A percentile compares a stretch with the other conserved stretches of the same genome.
phyloP scores from a whole-genome alignment of 2,113 vertebrate species.

The Platanista minor region DNA sequence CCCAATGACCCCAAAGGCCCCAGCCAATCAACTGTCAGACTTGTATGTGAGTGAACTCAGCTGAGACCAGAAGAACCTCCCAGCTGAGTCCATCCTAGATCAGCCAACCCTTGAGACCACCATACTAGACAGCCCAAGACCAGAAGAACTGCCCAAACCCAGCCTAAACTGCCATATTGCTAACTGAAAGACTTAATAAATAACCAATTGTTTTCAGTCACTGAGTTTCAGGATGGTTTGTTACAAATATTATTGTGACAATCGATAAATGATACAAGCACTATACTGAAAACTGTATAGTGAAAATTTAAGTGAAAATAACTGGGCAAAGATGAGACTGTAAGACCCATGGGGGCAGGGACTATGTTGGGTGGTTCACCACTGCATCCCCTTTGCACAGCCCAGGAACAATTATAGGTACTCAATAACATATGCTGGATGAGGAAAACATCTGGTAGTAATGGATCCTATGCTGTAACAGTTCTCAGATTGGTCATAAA shows the following conservation, averaged over 20 bases:
- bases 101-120: not conserved
- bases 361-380: not conserved
- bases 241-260: not conserved
- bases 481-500: not conserved
- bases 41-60: not conserved
- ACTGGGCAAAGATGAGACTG: not conserved
- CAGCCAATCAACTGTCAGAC: not conserved
- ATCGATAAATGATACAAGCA: not conserved
- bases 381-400: not conserved
- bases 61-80: not conserved
- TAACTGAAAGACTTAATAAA: not conserved
- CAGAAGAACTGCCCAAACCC: not conserved
- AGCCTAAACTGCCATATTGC: not conserved
- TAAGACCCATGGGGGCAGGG: too few relatives aligned
- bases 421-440: not conserved
- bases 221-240: not conserved
- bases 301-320: not conserved
- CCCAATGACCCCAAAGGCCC: not conserved
- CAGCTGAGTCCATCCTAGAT: not conserved
- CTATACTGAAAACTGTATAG: not conserved
- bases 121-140: not conserved
- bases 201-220: not conserved
- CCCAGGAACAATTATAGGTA: not conserved
- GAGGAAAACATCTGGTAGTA: not conserved
- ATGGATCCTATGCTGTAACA: not conserved